These are phyloP conservation scores for Nezara viridula DNA, from an alignment of 2,888 invertebrate genomes.

Conservation along the genomic window DNA sequence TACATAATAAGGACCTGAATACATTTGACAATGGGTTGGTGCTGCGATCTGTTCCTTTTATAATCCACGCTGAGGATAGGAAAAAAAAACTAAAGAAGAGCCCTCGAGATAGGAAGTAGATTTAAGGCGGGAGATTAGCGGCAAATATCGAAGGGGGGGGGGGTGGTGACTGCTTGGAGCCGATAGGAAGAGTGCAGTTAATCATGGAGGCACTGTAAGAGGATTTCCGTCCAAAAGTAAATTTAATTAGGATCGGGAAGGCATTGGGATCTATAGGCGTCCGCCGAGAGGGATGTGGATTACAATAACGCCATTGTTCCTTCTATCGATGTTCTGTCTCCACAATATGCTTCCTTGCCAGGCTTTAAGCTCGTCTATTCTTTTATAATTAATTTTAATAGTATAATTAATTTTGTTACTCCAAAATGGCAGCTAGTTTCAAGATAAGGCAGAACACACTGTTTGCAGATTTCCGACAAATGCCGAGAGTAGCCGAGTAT, in stretches of 20 bases:
- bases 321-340: neutral
- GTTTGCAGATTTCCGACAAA: too few species aligned
- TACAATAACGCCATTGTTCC: slow-evolving; percentile 17
- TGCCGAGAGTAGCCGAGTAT: too few species aligned
- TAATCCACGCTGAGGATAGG: neutral
- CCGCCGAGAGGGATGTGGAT: slow-evolving; percentile 25
- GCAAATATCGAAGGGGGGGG: neutral
- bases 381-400: neutral
- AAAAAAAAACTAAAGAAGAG: neutral
- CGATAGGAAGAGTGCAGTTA: slow-evolving; percentile 39
- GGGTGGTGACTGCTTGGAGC: neutral
- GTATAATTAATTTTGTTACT: too few species aligned
- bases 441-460: too few species aligned
- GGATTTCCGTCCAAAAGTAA: slow-evolving; percentile 45
- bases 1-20: neutral
- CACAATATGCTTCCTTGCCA: neutral
- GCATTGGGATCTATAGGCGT: slow-evolving; percentile 17
- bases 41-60: neutral
- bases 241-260: slow-evolving; percentile 43
- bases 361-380: neutral
- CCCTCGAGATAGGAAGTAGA: neutral
- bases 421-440: too few species aligned
- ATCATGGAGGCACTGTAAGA: slow-evolving; percentile 42
- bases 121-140: slow-evolving; percentile 23
- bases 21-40: neutral